Conservation (phyloP, 2,113 vertebrate genomes). For the Condylura cristata region DNA sequence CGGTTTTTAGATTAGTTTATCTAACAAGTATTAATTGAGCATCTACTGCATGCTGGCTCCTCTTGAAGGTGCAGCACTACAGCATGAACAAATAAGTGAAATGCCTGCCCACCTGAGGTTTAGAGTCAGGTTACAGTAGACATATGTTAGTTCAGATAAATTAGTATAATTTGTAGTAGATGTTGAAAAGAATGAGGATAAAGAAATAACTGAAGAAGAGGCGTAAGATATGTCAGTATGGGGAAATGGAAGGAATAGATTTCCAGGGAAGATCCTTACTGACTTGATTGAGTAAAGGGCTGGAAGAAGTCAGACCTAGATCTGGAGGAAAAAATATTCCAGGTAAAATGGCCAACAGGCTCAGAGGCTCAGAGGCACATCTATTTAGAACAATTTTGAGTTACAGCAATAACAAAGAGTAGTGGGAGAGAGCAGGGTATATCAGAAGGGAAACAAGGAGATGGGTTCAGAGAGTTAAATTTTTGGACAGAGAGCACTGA, state of each 20-base stretch:
- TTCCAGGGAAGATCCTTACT: too few relatives aligned
- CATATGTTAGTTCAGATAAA: neutral
- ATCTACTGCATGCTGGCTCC: neutral
- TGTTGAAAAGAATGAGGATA: neutral
- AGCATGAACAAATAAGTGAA: neutral
- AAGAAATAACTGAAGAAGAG: neutral
- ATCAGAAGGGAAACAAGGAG: neutral
- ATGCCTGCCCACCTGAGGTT: neutral
- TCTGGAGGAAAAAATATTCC: neutral
- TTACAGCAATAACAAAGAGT: neutral
- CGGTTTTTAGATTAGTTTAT: neutral
- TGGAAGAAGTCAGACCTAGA: neutral
- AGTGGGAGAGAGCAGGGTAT: neutral
- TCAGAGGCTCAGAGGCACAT: neutral
- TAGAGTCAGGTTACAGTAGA: neutral
- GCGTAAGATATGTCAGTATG: neutral
- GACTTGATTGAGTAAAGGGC: neutral
- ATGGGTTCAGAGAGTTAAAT: neutral
- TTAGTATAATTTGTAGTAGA: neutral
- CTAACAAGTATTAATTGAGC: neutral
- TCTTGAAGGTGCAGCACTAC: neutral
- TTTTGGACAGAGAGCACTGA: neutral
- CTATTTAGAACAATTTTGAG: neutral
- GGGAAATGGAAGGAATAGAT: neutral
- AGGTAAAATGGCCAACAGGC: neutral